Evolutionary conservation across 2,113 vertebrate genomes (phyloP).

Genomic region (Myotis davidii): DNA sequence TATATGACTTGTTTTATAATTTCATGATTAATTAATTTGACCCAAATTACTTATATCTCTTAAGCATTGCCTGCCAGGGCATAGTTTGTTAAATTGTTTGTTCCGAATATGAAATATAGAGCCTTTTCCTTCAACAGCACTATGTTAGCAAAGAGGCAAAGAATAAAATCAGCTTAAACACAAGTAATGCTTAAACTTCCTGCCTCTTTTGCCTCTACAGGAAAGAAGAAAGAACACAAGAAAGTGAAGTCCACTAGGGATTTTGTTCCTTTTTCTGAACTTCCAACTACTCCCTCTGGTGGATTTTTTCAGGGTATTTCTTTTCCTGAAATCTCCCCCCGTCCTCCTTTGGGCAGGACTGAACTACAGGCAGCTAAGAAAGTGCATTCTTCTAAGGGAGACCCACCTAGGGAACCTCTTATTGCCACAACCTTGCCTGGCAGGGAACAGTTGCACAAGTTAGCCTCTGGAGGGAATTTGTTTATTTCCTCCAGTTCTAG

Average conservation of each 20-base stretch:
- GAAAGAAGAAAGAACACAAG: constrained; percentile 84
- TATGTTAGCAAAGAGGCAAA: constrained; percentile 81
- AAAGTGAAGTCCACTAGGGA: constrained; percentile 83
- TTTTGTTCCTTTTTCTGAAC: constrained; percentile 82
- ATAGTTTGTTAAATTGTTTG: constrained; percentile 32
- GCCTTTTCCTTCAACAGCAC: constrained; percentile 71
- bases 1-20: constrained; percentile 23
- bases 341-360: constrained; percentile 81
- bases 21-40: constrained; percentile 58
- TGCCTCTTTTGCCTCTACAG: constrained; percentile 84
- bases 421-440: constrained; percentile 60
- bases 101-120: constrained; percentile 49
- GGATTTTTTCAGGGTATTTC: constrained; percentile 81
- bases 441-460: constrained; percentile 56
- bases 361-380: constrained; percentile 80
- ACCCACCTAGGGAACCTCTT: constrained; percentile 72
- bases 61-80: constrained; percentile 50
- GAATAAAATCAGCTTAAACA: constrained; percentile 63
- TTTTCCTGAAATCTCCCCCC: constrained; percentile 80
- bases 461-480: constrained; percentile 56
- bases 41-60: background rate
- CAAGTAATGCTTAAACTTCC: constrained; percentile 80
- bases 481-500: constrained; percentile 63
- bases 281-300: constrained; percentile 81
- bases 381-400: constrained; percentile 69